Evolutionary conservation across 2,888 invertebrate species (phyloP).

Genomic region (Dione juno): DNA sequence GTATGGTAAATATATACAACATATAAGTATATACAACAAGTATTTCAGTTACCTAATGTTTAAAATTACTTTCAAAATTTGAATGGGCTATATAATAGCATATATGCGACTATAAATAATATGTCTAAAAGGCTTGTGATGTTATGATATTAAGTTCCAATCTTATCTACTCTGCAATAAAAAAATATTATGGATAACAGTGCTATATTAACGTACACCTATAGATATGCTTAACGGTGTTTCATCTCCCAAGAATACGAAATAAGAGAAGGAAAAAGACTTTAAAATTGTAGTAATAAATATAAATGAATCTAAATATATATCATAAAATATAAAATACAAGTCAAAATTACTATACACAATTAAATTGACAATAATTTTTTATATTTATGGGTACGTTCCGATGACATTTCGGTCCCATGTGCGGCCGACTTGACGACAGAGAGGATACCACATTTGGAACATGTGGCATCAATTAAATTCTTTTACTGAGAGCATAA

Average conservation of each 20-base stretch:
- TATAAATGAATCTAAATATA: not conserved
- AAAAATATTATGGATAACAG: no score
- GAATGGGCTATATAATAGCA: not conserved
- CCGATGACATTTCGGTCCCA: conserved; percentile 55
- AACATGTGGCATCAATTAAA: conserved; percentile 81
- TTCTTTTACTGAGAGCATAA: conserved; percentile 74
- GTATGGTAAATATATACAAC: not conserved
- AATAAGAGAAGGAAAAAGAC: no score
- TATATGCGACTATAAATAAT: no score
- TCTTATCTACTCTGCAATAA: no score
- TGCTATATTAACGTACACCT: no score
- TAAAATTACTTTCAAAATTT: not conserved
- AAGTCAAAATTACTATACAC: not conserved
- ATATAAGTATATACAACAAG: no score
- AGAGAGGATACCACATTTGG: conserved; percentile 61
- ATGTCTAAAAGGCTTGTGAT: no score
- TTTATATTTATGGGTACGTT: conserved; percentile 29
- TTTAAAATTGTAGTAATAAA: no score
- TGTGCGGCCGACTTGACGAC: conserved; percentile 63
- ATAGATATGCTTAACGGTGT: no score
- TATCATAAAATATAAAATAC: not conserved
- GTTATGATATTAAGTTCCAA: no score
- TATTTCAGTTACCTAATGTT: no score
- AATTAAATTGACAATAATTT: conserved; percentile 18
- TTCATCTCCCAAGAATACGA: not conserved